Percentiles rank a stretch among this genome's conserved stretches.
These are phyloP conservation scores for Graptemys geographica DNA, from an alignment of 2,797 vertebrate species.

Conservation along the genomic window DNA sequence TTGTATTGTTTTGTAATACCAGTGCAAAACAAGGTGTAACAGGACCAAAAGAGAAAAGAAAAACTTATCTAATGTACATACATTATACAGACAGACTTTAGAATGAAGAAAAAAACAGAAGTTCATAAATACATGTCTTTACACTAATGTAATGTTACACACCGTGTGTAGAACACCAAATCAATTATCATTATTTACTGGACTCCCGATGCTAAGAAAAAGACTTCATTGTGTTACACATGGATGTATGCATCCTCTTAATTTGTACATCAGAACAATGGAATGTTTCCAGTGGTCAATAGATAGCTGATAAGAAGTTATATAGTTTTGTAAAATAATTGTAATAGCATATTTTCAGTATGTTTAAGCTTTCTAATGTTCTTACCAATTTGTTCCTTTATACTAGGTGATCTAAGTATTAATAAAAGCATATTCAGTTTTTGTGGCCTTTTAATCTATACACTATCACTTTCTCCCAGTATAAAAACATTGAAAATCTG, in stretches of 20 bases:
- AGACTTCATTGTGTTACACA: background rate
- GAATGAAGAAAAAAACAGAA: constrained; percentile 12
- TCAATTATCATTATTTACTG: background rate
- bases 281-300: background rate
- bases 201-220: background rate
- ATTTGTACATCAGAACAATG: constrained; percentile 66
- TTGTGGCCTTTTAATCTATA: background rate
- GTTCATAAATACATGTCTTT: background rate
- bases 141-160: background rate
- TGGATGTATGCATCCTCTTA: background rate
- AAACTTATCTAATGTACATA: background rate
- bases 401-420: background rate
- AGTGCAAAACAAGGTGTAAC: background rate
- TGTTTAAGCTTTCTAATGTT: background rate
- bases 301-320: background rate
- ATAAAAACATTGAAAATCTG: background rate
- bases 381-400: background rate
- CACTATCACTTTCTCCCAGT: background rate
- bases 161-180: background rate
- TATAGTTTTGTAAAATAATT: background rate
- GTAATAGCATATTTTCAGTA: background rate
- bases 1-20: fast-evolving
- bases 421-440: background rate
- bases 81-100: background rate
- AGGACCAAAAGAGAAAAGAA: background rate